Conservation (phyloP, 2,113 vertebrate genomes). For the Saimiri boliviensis region DNA sequence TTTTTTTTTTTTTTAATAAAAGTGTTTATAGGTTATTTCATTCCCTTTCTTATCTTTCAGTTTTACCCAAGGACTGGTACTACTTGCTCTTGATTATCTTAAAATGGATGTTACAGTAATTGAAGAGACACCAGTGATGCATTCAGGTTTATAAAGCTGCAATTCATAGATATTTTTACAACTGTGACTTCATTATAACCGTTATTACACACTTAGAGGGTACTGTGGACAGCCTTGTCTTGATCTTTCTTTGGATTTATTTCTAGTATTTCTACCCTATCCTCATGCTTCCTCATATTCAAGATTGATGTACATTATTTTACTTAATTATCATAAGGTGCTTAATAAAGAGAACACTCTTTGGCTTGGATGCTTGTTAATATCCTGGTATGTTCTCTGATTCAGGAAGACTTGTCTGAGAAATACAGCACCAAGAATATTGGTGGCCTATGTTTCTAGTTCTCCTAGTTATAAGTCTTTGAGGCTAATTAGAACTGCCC, state of each 20-base stretch:
- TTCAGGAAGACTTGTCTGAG: not conserved
- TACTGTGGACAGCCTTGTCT: not conserved
- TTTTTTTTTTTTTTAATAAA: not conserved
- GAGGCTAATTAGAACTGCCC: not conserved
- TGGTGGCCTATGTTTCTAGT: not conserved
- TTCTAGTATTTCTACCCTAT: slow-evolving; percentile 54
- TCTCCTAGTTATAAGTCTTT: not conserved
- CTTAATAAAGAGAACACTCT: not conserved
- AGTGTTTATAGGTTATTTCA: not conserved
- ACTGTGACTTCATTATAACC: not conserved
- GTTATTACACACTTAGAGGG: not conserved
- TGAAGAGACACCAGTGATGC: not conserved
- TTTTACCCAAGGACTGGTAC: not conserved
- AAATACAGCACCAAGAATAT: not conserved
- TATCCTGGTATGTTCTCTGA: not conserved
- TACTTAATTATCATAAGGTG: not conserved
- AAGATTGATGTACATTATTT: not conserved
- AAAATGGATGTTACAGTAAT: not conserved
- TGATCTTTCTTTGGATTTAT: slow-evolving; percentile 28
- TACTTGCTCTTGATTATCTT: slow-evolving; percentile 3
- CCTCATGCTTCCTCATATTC: slow-evolving; percentile 25
- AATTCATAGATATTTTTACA: not conserved
- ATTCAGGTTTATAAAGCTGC: not conserved
- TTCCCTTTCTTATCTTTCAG: not conserved
- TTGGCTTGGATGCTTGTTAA: not conserved